Evolutionary conservation across 1,140 invertebrate species (phyloP).

Genomic region (Dreissena polymorpha): DNA sequence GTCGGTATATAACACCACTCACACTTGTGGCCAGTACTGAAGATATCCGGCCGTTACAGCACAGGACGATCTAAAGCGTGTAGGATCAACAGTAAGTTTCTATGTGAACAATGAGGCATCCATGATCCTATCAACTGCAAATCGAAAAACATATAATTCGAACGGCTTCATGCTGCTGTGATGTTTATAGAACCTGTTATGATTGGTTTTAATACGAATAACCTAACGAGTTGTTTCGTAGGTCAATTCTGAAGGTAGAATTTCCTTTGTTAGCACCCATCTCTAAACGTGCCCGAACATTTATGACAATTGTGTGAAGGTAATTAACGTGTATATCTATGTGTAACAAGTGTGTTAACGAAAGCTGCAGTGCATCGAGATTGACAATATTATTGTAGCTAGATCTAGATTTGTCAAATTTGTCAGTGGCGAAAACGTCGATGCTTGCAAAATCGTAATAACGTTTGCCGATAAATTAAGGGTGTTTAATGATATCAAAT

Average conservation of each 20-base stretch:
- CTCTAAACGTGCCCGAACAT: neutral
- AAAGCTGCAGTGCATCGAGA: neutral
- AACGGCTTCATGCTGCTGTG: neutral
- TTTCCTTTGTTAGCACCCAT: neutral
- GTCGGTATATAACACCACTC: constrained; percentile 22
- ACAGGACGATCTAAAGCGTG: neutral
- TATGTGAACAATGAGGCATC: neutral
- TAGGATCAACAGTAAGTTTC: constrained; percentile 10
- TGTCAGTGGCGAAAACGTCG: neutral
- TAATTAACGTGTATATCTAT: constrained; percentile 21
- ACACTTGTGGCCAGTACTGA: constrained; percentile 14
- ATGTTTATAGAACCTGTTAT: constrained; percentile 18
- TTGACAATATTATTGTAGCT: constrained; percentile 20
- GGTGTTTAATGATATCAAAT: neutral
- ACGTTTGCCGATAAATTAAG: constrained; percentile 30
- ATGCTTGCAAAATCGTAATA: neutral
- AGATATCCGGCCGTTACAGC: neutral
- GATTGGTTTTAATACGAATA: neutral
- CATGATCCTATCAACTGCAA: neutral
- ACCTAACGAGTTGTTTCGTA: constrained; percentile 10
- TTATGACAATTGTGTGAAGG: neutral
- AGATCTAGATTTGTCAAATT: constrained; percentile 25
- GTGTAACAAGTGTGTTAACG: neutral
- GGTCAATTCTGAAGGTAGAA: constrained; percentile 4
- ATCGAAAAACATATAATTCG: neutral